These are phyloP conservation scores for Drosophila arawakana DNA, from an alignment of 1,140 invertebrate species.

Conservation along the genomic window DNA sequence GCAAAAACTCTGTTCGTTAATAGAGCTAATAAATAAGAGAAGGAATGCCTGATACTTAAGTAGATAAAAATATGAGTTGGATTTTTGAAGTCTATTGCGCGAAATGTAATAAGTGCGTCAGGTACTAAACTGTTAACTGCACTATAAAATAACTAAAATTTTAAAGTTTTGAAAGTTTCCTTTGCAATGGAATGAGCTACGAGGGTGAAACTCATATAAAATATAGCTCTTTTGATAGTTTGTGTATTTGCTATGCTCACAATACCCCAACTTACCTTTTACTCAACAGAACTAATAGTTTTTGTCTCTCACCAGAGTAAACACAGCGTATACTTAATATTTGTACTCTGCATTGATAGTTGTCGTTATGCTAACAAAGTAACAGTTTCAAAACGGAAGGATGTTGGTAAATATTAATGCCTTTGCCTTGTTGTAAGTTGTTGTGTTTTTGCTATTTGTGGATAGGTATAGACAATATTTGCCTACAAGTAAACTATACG, in stretches of 20 bases:
- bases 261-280: not conserved
- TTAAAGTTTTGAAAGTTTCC: no score
- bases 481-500: conserved; percentile 4
- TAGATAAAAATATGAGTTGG: not conserved
- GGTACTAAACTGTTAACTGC: no score
- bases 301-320: not conserved
- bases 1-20: conserved; percentile 5
- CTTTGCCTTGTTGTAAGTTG: not conserved
- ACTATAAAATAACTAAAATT: no score
- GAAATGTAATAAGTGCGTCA: no score
- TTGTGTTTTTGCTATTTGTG: conserved; percentile 1
- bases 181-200: no score
- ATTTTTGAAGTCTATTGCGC: not conserved
- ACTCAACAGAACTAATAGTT: conserved; percentile 2
- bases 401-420: conserved; percentile 34
- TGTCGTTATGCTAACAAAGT: conserved; percentile 12
- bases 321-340: conserved; percentile 14
- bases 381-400: not conserved
- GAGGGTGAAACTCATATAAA: no score
- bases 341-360: conserved; percentile 9
- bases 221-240: no score
- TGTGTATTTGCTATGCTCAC: not conserved
- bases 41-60: conserved; percentile 2
- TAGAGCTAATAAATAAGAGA: conserved; percentile 16
- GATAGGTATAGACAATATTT: conserved; percentile 24